These are phyloP conservation scores for Carcharodon carcharias DNA, from an alignment of 2,797 vertebrate species.

Conservation along the genomic window DNA sequence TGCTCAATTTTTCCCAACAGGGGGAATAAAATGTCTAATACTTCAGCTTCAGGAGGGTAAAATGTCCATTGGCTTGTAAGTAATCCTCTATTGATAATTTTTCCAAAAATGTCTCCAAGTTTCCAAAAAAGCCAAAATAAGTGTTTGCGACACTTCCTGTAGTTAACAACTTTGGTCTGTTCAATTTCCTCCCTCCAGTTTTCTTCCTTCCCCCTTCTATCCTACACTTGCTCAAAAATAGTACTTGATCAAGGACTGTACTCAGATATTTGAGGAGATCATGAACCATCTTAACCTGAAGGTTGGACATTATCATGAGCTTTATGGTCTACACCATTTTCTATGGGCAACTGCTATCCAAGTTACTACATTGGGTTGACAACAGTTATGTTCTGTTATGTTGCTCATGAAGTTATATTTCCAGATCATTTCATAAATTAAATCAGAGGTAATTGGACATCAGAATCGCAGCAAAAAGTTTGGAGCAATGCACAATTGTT, in stretches of 20 bases:
- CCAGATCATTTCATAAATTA: neutral
- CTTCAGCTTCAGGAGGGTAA: too few species aligned
- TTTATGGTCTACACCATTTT: neutral
- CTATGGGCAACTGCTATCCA: neutral
- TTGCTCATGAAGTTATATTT: neutral
- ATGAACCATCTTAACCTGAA: neutral
- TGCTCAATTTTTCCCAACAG: too few species aligned
- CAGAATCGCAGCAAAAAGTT: neutral
- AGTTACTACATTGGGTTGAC: neutral
- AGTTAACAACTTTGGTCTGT: neutral
- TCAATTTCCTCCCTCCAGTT: neutral
- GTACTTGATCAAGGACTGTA: neutral
- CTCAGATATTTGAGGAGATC: neutral
- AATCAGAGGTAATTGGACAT: neutral
- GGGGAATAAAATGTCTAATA: too few species aligned
- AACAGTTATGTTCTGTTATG: neutral
- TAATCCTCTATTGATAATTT: too few species aligned
- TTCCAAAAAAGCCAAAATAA: too few species aligned
- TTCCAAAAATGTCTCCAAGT: too few species aligned
- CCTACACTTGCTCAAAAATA: neutral
- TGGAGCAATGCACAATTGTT: neutral
- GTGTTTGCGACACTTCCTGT: too few species aligned
- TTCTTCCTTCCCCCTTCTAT: neutral
- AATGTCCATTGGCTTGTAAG: too few species aligned
- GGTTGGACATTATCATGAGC: neutral